Base-by-base conservation (phyloP, 2,113 vertebrate species). In the Crypturellus undulatus region DNA sequence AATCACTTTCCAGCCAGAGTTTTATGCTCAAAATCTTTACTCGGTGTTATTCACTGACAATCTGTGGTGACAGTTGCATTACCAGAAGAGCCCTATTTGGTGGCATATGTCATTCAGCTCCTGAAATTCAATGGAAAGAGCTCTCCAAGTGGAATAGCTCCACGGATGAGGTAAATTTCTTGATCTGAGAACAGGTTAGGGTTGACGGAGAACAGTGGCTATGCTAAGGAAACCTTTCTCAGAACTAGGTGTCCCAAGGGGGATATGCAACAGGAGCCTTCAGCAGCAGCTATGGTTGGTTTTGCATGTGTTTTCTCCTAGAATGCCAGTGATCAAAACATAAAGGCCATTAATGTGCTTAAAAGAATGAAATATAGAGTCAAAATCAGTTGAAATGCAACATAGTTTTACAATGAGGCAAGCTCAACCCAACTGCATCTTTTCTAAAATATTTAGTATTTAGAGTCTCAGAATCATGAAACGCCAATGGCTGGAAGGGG, bases 1-100 rank as follows among this genome's bases (percentile, higher is more conserved):
- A 69, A 24, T 40, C 62, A 34, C 10, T 56, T 63, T 34, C 40
- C 26, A 40, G 43, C 25, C 12, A 2, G 30, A 68, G 34, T 8
- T 89, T 47, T 13, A 5, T 38, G 58, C 63, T 76, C 49, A n/a
- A 21, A 76, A 38, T 32, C 77, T 28, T n/a, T 18, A 49, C 43
- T 32, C 5, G 0, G 15, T n/a, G 42, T 26, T 32, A 51, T n/a
- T 60, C 67, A 12, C 1, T n/a, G 38, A 1, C 40, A 17, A 12
- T 70, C 69, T 43, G 22, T 5, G 2, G 54, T 89, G 91, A 59
- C 89, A 68, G 52, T 0, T 51, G 43, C 64, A 16, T 7, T 17
- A 51, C 63, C 91, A 30, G 42, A 85, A 87, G 45, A 89, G 52
- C 45, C 45, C 40, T 79, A 82, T 20, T 3, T 32, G 58, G 45